These are phyloP conservation scores for Araneus ventricosus DNA, from an alignment of 1,140 invertebrate genomes.

Conservation along the genomic window DNA sequence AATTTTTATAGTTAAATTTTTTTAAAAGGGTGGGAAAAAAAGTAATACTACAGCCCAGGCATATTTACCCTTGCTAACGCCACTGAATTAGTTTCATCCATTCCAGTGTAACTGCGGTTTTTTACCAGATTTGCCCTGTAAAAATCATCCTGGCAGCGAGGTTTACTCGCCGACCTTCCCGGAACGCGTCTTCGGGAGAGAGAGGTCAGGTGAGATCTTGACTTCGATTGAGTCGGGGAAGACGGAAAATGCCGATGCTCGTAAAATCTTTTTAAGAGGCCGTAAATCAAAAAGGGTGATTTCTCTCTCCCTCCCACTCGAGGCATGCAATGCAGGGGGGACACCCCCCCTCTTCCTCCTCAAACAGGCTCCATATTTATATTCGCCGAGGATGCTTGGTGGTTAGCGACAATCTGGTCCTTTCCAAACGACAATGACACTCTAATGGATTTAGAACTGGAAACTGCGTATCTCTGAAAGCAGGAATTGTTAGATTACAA, in stretches of 20 bases:
- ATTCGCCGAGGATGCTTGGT: background rate
- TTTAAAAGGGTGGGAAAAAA: no score
- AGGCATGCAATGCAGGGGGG: background rate
- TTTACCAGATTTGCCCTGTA: no score
- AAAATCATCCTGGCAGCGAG: no score
- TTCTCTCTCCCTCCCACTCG: slow-evolving; percentile 16
- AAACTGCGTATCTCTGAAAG: no score
- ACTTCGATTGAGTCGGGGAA: slow-evolving; percentile 59
- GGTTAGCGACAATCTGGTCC: slow-evolving; percentile 1
- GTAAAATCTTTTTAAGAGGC: slow-evolving; percentile 73
- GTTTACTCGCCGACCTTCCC: background rate
- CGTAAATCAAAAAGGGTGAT: slow-evolving; percentile 73
- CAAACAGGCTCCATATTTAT: background rate
- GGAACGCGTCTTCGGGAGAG: background rate
- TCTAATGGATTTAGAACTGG: background rate
- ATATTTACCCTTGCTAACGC: no score
- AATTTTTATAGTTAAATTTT: no score
- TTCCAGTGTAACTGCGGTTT: no score
- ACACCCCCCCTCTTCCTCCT: background rate
- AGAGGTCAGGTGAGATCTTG: slow-evolving; percentile 71
- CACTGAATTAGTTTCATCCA: no score
- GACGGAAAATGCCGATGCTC: slow-evolving; percentile 54
- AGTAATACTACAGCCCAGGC: no score
- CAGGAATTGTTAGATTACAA: no score
- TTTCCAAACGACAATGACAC: background rate